A percentile compares a stretch with the other conserved stretches of the same genome.
Conservation (phyloP, 2,113 vertebrate species). For the Bubalus kerabau region DNA sequence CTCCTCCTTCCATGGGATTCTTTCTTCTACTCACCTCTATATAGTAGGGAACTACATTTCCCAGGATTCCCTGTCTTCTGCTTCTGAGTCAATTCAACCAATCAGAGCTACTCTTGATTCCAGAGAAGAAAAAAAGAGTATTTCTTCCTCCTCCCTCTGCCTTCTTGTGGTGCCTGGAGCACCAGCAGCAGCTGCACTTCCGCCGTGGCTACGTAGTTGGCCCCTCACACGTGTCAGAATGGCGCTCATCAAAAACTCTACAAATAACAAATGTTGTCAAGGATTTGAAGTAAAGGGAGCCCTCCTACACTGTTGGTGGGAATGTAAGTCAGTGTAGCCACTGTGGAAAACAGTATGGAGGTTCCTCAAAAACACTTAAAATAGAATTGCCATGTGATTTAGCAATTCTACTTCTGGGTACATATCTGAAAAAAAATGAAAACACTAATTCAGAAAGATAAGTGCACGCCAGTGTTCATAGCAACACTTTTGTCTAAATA, state of each 20-base stretch:
- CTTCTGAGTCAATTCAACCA: neutral
- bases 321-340: neutral
- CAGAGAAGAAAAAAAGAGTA: neutral
- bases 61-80: neutral
- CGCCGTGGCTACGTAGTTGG: accelerated
- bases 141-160: neutral
- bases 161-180: neutral
- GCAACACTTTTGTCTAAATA: neutral
- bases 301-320: neutral
- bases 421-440: neutral
- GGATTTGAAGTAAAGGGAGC: neutral
- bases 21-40: neutral
- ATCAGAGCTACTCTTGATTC: neutral
- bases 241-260: neutral
- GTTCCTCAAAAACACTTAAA: neutral
- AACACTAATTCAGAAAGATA: neutral
- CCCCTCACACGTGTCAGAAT: neutral
- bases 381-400: neutral
- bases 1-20: neutral
- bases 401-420: neutral
- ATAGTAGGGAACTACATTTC: neutral
- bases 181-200: accelerated
- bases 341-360: neutral
- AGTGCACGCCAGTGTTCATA: neutral
- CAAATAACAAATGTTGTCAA: neutral